Conservation (phyloP, 2,113 vertebrate species). For the Todiramphus chloris region DNA sequence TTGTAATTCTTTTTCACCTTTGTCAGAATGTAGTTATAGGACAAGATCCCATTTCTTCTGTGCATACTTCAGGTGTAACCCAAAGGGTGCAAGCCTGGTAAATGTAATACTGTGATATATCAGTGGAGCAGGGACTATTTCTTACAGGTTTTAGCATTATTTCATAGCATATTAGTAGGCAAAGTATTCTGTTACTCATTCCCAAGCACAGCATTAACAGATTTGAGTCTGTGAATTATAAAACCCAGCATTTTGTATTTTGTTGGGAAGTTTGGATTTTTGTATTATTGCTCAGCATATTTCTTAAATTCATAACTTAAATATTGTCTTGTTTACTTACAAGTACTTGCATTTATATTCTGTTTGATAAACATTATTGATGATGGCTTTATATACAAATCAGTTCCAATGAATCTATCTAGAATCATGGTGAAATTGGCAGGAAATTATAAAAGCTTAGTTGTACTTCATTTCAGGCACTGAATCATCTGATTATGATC, state of each 20-base stretch:
- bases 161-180: not conserved
- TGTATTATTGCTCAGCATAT: not conserved
- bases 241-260: not conserved
- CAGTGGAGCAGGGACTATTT: not conserved
- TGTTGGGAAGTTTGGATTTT: not conserved
- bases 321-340: not conserved
- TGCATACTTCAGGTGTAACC: fast-evolving
- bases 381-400: not conserved
- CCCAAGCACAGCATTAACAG: not conserved
- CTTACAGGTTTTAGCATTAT: not conserved
- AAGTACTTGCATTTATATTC: not conserved
- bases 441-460: not conserved
- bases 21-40: not conserved
- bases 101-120: not conserved
- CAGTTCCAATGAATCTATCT: not conserved
- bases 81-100: not conserved
- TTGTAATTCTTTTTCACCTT: not conserved
- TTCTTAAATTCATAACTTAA: not conserved
- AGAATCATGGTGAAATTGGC: not conserved
- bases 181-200: not conserved
- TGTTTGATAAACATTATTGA: not conserved
- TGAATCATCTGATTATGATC: not conserved
- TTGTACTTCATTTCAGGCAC: not conserved
- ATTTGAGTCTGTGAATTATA: not conserved
- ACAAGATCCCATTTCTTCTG: not conserved